Conservation (phyloP, 2,888 invertebrate species). For the Punctoribates punctum region DNA sequence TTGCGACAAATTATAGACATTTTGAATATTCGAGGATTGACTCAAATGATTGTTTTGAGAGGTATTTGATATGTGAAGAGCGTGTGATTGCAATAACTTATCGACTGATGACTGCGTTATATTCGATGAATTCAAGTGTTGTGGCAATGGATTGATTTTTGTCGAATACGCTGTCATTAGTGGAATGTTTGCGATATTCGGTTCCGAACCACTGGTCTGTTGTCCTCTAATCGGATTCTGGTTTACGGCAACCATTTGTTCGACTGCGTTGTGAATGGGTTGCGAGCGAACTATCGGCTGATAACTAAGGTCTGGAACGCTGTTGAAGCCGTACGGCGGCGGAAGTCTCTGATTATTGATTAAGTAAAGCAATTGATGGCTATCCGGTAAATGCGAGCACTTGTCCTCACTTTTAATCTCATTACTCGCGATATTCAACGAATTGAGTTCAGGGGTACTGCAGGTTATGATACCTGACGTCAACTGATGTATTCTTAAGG, state of each 20-base stretch:
- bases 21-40: background rate
- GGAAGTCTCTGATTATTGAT: slow-evolving; percentile 22
- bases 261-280: background rate
- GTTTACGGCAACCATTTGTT: background rate
- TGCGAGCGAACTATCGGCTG: background rate
- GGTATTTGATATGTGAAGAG: background rate
- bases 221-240: background rate
- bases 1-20: slow-evolving; percentile 25
- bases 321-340: background rate
- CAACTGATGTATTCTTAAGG: slow-evolving; percentile 6
- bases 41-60: background rate
- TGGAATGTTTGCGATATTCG: slow-evolving; percentile 26
- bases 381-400: background rate
- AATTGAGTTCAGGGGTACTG: slow-evolving; percentile 53
- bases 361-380: slow-evolving; percentile 28
- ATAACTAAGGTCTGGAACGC: slow-evolving; percentile 20
- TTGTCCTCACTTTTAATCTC: background rate
- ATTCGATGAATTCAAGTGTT: background rate
- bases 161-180: slow-evolving; percentile 23
- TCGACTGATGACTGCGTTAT: slow-evolving; percentile 6
- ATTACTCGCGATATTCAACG: slow-evolving; percentile 23
- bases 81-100: slow-evolving; percentile 14
- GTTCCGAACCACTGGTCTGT: background rate
- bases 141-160: background rate
- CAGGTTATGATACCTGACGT: slow-evolving; percentile 46